Evolutionary conservation across 2,888 invertebrate species (phyloP).

Genomic region (Thecophora atra): DNA sequence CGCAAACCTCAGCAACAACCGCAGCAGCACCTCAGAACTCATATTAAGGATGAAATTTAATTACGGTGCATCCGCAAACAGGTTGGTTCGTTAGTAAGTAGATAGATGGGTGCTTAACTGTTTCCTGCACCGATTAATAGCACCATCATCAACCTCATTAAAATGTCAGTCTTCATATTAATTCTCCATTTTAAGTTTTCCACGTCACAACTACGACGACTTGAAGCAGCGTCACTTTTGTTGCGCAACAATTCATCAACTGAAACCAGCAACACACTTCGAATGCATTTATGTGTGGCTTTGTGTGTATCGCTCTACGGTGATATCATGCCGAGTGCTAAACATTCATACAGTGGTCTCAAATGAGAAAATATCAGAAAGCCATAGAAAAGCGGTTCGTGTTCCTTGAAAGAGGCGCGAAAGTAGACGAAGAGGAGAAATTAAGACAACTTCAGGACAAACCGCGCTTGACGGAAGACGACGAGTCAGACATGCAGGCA

Average conservation of each 20-base stretch:
- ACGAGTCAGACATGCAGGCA: not conserved
- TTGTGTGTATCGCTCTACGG: constrained; percentile 10
- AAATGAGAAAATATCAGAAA: too few relatives aligned
- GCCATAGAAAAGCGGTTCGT: too few relatives aligned
- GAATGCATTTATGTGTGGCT: not conserved
- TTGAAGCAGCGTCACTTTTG: constrained; percentile 7
- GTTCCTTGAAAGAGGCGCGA: too few relatives aligned
- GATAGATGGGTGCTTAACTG: not conserved
- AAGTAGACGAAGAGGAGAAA: too few relatives aligned
- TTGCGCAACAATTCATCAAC: constrained; percentile 30
- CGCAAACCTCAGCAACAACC: not conserved
- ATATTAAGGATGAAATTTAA: not conserved
- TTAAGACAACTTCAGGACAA: too few relatives aligned
- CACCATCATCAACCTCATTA: constrained; percentile 22
- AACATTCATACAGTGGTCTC: too few relatives aligned
- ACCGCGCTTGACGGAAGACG: too few relatives aligned
- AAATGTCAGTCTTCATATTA: constrained; percentile 18
- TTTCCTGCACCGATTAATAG: constrained; percentile 4
- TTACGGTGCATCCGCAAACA: too few relatives aligned
- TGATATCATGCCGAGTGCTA: too few relatives aligned
- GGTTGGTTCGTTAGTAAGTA: too few relatives aligned
- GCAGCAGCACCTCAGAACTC: not conserved
- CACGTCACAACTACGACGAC: not conserved
- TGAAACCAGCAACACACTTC: constrained; percentile 15
- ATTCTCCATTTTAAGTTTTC: constrained; percentile 13